Percentiles rank a stretch among this genome's conserved stretches.
These are phyloP conservation scores for Drosophila punjabiensis DNA, from an alignment of 1,140 invertebrate species.

Conservation along the genomic window DNA sequence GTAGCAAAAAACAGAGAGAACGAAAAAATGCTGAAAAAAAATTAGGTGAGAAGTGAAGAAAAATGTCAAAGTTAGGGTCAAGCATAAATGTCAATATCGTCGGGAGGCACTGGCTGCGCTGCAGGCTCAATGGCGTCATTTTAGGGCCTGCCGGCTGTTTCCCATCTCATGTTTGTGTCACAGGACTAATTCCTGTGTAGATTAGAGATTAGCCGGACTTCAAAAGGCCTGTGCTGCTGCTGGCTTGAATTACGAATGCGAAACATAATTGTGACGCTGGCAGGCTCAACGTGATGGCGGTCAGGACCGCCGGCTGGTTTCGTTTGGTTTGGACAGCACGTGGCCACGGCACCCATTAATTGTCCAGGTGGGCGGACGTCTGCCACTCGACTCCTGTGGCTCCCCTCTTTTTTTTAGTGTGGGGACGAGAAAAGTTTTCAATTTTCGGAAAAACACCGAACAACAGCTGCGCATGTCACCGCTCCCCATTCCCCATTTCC, in stretches of 20 bases:
- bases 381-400: constrained; percentile 5
- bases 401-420: constrained; percentile 21
- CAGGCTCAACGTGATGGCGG: constrained; percentile 60
- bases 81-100: constrained; percentile 81
- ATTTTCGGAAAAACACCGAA: constrained; percentile 31
- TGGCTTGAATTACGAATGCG: constrained; percentile 60
- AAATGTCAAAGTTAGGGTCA: constrained; percentile 52
- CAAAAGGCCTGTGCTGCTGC: constrained; percentile 44
- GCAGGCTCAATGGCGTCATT: constrained; percentile 61
- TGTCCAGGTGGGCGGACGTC: constrained; percentile 55
- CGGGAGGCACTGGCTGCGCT: constrained; percentile 49
- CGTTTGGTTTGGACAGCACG: constrained; percentile 34
- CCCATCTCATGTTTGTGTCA: constrained; percentile 64
- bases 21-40: neutral
- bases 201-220: constrained; percentile 77
- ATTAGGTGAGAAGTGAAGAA: constrained; percentile 1
- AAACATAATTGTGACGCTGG: constrained; percentile 57
- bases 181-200: constrained; percentile 74
- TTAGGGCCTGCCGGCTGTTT: neutral
- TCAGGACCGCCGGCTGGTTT: constrained; percentile 23
- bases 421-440: constrained; percentile 39
- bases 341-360: constrained; percentile 60
- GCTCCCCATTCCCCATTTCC: neutral
- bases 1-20: constrained; percentile 33
- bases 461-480: constrained; percentile 46